phyloP scores from a whole-genome alignment of 1,140 invertebrate genomes.

The Euglossa dilemma region DNA sequence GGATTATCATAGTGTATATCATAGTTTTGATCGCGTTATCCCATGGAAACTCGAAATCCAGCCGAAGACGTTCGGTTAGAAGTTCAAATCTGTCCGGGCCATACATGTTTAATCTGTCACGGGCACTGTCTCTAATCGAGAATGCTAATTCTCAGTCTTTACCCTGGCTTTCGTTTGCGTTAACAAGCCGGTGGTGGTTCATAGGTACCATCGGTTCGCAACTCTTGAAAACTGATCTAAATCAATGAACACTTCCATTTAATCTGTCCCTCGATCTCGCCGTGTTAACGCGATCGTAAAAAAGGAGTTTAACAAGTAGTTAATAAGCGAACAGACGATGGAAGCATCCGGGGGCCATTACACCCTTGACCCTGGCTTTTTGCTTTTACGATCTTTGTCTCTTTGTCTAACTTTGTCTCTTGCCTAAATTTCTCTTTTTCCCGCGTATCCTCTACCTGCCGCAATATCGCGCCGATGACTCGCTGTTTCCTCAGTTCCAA shows the following conservation, averaged over 20 bases:
- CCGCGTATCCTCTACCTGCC: neutral
- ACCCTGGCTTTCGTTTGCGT: neutral
- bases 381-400: conserved; percentile 36
- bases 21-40: neutral
- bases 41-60: neutral
- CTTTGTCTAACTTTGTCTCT: neutral
- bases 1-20: no score
- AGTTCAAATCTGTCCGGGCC: no score
- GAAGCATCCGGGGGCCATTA: conserved; percentile 38
- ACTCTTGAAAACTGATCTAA: conserved; percentile 43
- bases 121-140: no score
- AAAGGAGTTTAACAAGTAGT: conserved; percentile 61
- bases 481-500: neutral
- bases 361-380: conserved; percentile 16
- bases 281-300: conserved; percentile 63
- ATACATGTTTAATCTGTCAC: neutral
- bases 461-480: neutral
- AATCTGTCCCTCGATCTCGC: conserved; percentile 10
- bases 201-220: neutral
- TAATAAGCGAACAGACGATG: conserved; percentile 42
- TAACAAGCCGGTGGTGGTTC: neutral
- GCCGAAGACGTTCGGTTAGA: neutral
- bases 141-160: neutral
- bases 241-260: conserved; percentile 40
- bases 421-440: neutral